These are phyloP conservation scores for Cryptotis parvus DNA, from an alignment of 2,113 vertebrate species.

Conservation along the genomic window DNA sequence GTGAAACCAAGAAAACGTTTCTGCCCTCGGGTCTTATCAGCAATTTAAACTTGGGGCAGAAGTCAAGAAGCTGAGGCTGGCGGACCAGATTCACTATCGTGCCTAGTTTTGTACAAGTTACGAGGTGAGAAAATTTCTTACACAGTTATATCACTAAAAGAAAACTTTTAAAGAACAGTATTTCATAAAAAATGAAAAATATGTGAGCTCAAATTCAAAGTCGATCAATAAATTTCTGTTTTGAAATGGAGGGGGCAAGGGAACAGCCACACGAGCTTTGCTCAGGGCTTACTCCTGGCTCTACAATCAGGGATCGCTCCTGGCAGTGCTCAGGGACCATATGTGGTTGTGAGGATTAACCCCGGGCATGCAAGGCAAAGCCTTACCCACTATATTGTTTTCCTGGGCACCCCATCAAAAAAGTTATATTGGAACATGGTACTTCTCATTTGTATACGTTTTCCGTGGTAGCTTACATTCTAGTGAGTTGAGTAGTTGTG, in stretches of 20 bases:
- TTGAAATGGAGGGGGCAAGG: no score
- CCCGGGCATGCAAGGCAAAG: no score
- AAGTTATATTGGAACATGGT: slow-evolving; percentile 1
- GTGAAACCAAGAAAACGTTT: background rate
- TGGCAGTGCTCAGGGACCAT: no score
- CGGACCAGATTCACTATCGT: background rate
- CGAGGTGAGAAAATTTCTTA: background rate
- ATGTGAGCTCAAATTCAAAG: background rate
- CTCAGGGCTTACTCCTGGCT: no score
- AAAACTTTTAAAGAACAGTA: background rate
- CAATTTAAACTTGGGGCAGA: background rate
- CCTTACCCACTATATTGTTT: no score
- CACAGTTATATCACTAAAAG: background rate
- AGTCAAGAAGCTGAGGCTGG: background rate
- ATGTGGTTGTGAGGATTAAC: no score
- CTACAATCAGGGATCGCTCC: no score
- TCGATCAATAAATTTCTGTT: background rate
- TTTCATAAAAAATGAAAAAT: slow-evolving; percentile 13
- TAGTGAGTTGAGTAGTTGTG: background rate
- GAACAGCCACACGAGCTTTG: no score
- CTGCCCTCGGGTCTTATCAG: background rate
- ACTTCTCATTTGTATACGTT: background rate
- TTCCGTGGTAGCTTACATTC: background rate
- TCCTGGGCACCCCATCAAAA: background rate
- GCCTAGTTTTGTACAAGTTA: background rate